Base-by-base conservation (phyloP, 2,888 invertebrate genomes). In the Panzeria rudis region DNA sequence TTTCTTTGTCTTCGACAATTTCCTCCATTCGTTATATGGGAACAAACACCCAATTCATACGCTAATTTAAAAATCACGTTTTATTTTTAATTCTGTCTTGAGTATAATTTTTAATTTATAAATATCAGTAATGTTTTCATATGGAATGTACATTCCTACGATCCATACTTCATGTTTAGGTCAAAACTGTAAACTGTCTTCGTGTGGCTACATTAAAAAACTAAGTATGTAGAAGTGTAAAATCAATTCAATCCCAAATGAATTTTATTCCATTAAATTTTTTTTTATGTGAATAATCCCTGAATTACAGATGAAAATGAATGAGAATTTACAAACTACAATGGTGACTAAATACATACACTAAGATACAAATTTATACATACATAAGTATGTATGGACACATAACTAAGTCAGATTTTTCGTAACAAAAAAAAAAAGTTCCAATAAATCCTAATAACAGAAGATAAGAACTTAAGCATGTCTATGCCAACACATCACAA, bases 391-490 rank as follows among this genome's bases (percentile, higher is more conserved):
- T 8, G 11, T 20, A 38, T 47, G 25, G 41, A 20, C 35, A 54
- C 17, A 20, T 13, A 17, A 9, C 15, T 32, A n/a, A 47, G n/a
- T 35, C 8, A 20, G 32, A 35, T 9, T 23, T 15, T 3, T 66
- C 64, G 23, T 25, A 25, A 38, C 1, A 13, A 38, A 38, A 11
- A 38, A 17, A 56, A 25, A 38, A 17, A 59, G 35, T 69, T 50
- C 15, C 38, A 50, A 78, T 83, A 72, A 78, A 83, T 78, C 44
- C 44, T 68, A 73, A 83, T 78, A 78, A 83, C 41, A 44, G 61
- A 73, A 68, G 77, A 73, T 73, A 83, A 78, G 72, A 73, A 72
- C 68, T 83, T 78, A 73, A 71, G 83, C 61, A 73, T 73, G 83
- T 66, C 61, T 72, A 68, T 73, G 83, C 54, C 79, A 79, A 71